Evolutionary conservation across 37 sponge, comb jelly and placozoan genomes (phyloP).

Genomic region (Cladorhizidae sp.): DNA sequence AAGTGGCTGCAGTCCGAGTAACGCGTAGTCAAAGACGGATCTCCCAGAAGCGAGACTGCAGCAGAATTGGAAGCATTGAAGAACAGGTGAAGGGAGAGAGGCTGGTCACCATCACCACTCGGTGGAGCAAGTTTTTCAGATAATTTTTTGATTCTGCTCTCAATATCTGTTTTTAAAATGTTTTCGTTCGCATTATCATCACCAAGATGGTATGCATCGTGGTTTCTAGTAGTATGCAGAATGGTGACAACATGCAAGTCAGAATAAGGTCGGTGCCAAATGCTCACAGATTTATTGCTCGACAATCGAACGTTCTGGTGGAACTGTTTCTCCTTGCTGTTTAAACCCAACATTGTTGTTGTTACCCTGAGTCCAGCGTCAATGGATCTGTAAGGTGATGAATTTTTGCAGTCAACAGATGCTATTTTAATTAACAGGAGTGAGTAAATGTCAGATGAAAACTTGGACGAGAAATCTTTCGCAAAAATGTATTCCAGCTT

Average conservation of each 20-base stretch:
- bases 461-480: not conserved
- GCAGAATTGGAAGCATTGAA: constrained; percentile 5
- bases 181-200: not conserved
- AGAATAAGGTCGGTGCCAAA: constrained; percentile 11
- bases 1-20: constrained; percentile 83
- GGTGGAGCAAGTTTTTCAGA: not conserved
- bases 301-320: not conserved
- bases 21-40: constrained; percentile 24
- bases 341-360: not conserved
- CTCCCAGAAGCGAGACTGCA: constrained; percentile 23
- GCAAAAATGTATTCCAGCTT: not conserved
- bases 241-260: constrained; percentile 27
- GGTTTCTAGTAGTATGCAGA: not conserved
- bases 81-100: constrained; percentile 24
- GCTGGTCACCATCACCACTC: not conserved
- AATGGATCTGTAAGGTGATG: not conserved
- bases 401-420: not conserved
- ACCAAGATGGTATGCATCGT: not conserved
- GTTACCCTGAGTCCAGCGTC: not conserved
- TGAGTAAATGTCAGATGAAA: not conserved
- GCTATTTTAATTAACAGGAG: not conserved
- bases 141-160: not conserved
- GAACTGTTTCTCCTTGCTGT: not conserved
- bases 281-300: not conserved
- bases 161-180: constrained; percentile 5